phyloP scores from a whole-genome alignment of 2,797 vertebrate species.

The Trematomus bernacchii region DNA sequence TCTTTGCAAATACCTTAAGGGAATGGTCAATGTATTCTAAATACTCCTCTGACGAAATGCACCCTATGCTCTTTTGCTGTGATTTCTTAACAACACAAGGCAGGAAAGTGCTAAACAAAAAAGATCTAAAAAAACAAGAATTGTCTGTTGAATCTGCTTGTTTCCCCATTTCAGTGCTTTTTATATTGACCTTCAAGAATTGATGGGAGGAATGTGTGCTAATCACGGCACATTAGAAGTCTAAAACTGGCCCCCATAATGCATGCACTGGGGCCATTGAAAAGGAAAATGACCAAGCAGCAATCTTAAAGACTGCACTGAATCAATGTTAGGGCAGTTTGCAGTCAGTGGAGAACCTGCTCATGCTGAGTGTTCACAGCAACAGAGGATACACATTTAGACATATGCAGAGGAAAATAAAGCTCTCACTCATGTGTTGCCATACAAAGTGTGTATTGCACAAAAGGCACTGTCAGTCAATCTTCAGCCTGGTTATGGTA shows the following conservation, averaged over 20 bases:
- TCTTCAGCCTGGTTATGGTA: not conserved
- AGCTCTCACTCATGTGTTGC: not conserved
- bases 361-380: not conserved
- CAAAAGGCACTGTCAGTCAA: not conserved
- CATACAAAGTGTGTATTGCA: not conserved
- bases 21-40: not conserved
- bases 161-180: constrained; percentile 24
- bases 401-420: constrained; percentile 2
- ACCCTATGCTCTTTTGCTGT: constrained; percentile 6
- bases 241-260: constrained; percentile 14
- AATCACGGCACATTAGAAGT: constrained; percentile 24
- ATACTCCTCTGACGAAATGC: not conserved
- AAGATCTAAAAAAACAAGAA: not conserved
- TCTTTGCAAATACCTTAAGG: constrained; percentile 9
- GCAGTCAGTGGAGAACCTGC: constrained; percentile 10
- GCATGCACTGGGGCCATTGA: constrained; percentile 19
- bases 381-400: constrained; percentile 17
- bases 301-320: constrained; percentile 13
- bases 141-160: constrained; percentile 3
- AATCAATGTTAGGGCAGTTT: constrained; percentile 11
- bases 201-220: constrained; percentile 35
- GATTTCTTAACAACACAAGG: not conserved
- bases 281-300: constrained; percentile 10
- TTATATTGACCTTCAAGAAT: constrained; percentile 27
- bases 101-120: not conserved